Evolutionary conservation across 2,113 vertebrate species (phyloP), one percentile per base, ranked within the genome.

Genomic region (Labeo catla): DNA sequence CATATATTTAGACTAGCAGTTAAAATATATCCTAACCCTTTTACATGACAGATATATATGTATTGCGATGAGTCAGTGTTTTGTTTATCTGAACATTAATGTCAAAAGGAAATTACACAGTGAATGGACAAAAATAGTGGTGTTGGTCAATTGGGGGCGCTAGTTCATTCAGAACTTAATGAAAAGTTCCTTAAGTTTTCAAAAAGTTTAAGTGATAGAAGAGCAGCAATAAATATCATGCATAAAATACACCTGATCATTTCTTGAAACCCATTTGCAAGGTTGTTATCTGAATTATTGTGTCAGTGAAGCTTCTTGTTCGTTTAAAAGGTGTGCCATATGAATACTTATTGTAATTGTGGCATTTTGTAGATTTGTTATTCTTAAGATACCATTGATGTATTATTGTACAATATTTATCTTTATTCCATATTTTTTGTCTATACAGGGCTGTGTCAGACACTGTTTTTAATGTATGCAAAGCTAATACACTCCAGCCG

Each of bases 91-190:
- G 39, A 10, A n/a, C 39, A 45, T 21, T 12, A 45, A 39, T 73
- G 39, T 73, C 45, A 6, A 45, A 72, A 73, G 39, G 39, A 45
- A 45, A 72, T n/a, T 45, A 45, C 68, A 21, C 19, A 6, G 34
- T 39, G 19, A 15, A 43, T 70, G 36, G 36, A 70, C 36, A 70
- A 8, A 16, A 70, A 43, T 36, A 2, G 8, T 70, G 39, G 47
- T 47, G 11, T 19, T 45, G 65, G 79, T 82, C 86, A 84, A 23
- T 36, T 57, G 65, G 88, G 52, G 83, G 84, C 84, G 88, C 88
- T 73, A 88, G 54, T 87, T 85, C 74, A 66, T 87, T 76, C 57
- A 43, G 16, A 61, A 82, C 78, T 47, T 70, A 23, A 10, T 11
- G 43, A 74, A 61, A 43, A 23, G 74, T 57, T 50, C 16, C 23